Conservation (phyloP, 2,888 invertebrate genomes). For the Ditylenchus weischeri region DNA sequence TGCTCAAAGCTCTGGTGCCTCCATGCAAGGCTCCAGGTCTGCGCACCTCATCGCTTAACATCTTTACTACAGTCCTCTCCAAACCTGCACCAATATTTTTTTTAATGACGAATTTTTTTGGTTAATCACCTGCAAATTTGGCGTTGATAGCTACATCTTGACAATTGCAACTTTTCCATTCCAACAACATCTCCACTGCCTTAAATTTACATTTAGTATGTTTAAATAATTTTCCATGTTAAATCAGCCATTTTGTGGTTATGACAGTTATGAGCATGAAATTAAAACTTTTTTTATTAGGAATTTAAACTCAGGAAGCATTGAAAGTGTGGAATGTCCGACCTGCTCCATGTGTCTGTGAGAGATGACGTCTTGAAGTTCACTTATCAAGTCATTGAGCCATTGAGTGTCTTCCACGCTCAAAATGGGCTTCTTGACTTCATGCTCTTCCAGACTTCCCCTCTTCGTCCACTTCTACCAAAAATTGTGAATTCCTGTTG, state of each 20-base stretch:
- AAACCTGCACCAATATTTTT: background rate
- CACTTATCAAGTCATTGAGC: slow-evolving; percentile 51
- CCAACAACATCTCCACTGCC: slow-evolving; percentile 55
- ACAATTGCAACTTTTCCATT: slow-evolving; percentile 52
- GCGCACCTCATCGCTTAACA: slow-evolving; percentile 52
- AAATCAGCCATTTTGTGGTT: too few species aligned
- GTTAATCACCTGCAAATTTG: slow-evolving; percentile 32
- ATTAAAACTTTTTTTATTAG: too few species aligned
- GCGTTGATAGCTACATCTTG: slow-evolving; percentile 45
- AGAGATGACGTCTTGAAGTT: slow-evolving; percentile 53
- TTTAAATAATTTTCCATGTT: too few species aligned
- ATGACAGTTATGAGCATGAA: too few species aligned
- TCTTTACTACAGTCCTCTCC: slow-evolving; percentile 38
- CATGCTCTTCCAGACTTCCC: slow-evolving; percentile 1
- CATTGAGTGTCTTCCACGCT: slow-evolving; percentile 42
- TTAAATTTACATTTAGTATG: too few species aligned
- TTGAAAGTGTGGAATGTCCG: background rate
- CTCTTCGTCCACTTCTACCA: background rate
- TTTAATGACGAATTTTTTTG: too few species aligned
- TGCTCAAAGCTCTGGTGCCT: slow-evolving; percentile 45
- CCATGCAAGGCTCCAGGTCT: slow-evolving; percentile 44
- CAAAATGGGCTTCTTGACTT: slow-evolving; percentile 11
- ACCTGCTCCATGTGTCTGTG: slow-evolving; percentile 51
- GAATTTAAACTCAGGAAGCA: too few species aligned
- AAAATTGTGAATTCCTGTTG: background rate